Conservation (phyloP, 2,888 invertebrate genomes). For the Tethea ocularis region DNA sequence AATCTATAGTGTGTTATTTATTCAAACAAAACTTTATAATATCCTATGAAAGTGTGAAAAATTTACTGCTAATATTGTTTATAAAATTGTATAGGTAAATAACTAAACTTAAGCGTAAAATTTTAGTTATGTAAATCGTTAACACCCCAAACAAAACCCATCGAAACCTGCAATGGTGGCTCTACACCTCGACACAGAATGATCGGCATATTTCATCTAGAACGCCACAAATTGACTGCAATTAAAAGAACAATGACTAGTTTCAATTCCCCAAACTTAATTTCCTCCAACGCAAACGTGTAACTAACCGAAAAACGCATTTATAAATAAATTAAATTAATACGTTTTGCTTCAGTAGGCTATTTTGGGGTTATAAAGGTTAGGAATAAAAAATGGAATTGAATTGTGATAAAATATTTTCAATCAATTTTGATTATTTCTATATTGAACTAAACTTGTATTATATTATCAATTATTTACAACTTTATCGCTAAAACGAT, state of each 20-base stretch:
- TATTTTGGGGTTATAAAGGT: conserved; percentile 13
- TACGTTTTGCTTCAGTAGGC: conserved; percentile 33
- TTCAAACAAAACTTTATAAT: no score
- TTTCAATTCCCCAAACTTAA: conserved; percentile 82
- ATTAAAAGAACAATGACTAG: conserved; percentile 83
- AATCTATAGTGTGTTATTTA: no score
- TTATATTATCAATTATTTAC: no score
- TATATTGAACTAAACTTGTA: no score
- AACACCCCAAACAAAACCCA: conserved; percentile 31
- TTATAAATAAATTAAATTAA: conserved; percentile 45
- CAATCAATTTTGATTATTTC: no score
- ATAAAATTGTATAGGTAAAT: neutral
- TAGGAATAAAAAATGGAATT: neutral
- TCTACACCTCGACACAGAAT: conserved; percentile 55
- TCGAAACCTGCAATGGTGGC: conserved; percentile 29
- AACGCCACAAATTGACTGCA: conserved; percentile 81
- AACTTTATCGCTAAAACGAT: no score
- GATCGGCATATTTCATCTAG: conserved; percentile 79
- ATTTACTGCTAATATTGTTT: no score
- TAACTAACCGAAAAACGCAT: conserved; percentile 73
- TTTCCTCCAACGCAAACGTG: conserved; percentile 75
- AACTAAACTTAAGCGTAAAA: neutral
- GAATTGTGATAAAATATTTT: no score
- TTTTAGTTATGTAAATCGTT: conserved; percentile 12
- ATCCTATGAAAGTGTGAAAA: no score